A percentile compares a stretch with the other conserved stretches of the same genome.
Conservation (phyloP, 2,888 invertebrate genomes). For the Drosophila mayaguana region DNA sequence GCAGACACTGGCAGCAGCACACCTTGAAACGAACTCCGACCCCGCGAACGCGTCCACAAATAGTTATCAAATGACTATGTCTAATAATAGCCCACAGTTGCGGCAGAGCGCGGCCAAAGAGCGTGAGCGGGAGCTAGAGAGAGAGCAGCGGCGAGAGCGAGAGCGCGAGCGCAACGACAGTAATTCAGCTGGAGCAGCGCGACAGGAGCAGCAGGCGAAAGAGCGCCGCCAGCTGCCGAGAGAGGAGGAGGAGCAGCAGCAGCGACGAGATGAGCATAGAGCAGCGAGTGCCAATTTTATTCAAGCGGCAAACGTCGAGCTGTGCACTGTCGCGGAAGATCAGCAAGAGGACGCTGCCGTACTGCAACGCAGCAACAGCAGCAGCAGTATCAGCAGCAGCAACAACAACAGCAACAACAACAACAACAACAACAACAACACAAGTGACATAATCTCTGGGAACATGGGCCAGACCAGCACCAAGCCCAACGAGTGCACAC, state of each 20-base stretch:
- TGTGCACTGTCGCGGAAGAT: constrained; percentile 63
- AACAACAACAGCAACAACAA: neutral
- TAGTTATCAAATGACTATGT: constrained; percentile 84
- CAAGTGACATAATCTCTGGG: constrained; percentile 16
- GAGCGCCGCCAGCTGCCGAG: constrained; percentile 34
- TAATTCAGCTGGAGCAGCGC: constrained; percentile 44
- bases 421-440: constrained; percentile 6
- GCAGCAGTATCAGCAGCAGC: constrained; percentile 37
- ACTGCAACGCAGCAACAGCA: constrained; percentile 52
- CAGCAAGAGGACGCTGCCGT: constrained; percentile 54
- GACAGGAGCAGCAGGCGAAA: constrained; percentile 20
- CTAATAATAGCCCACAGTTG: constrained; percentile 82
- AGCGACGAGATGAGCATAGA: constrained; percentile 22
- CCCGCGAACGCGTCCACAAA: constrained; percentile 76
- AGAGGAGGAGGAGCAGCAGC: constrained; percentile 5
- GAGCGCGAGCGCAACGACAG: constrained; percentile 28
- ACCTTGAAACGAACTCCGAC: constrained; percentile 83
- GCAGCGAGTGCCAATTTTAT: constrained; percentile 54
- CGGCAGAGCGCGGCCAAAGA: constrained; percentile 47
- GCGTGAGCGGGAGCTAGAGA: constrained; percentile 22
- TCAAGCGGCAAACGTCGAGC: constrained; percentile 75
- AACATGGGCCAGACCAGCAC: constrained; percentile 80
- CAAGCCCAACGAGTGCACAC: constrained; percentile 63
- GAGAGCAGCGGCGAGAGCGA: constrained; percentile 27
- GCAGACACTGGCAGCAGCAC: constrained; percentile 67